Evolutionary conservation across 2,888 invertebrate genomes (phyloP).

Genomic region (Hydrotaea diabolus): DNA sequence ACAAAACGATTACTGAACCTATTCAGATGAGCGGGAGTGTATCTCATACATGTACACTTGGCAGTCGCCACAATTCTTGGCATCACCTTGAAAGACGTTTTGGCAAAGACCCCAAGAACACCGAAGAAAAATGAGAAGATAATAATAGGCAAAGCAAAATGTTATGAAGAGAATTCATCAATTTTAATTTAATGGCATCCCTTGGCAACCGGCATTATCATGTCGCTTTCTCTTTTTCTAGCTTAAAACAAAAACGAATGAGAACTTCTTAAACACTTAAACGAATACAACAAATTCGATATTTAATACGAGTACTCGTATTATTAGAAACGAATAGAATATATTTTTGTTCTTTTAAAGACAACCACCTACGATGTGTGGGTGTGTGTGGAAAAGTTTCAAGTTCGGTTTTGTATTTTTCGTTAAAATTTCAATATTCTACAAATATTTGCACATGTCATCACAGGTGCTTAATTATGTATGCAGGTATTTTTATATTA

Average conservation of each 20-base stretch:
- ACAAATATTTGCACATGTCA: background rate
- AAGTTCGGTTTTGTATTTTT: background rate
- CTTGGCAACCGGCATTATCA: background rate
- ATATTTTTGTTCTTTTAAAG: background rate
- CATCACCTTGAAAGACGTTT: background rate
- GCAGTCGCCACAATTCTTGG: background rate
- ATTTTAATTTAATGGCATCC: background rate
- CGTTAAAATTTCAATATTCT: background rate
- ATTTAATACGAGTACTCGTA: background rate
- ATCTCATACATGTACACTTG: too few species aligned
- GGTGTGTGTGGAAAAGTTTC: background rate
- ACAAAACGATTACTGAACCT: too few species aligned
- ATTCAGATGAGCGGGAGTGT: too few species aligned
- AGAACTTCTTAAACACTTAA: background rate
- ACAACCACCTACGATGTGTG: background rate
- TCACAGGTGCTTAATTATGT: background rate
- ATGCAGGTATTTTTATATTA: background rate
- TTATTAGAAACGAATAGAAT: background rate
- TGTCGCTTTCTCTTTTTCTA: background rate
- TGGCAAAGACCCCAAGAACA: background rate
- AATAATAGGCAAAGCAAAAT: background rate
- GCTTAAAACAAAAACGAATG: background rate
- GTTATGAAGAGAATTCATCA: background rate
- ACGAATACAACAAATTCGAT: too few species aligned
- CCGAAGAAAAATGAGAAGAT: too few species aligned